Base-by-base conservation (phyloP, 1,140 invertebrate genomes). In the Piezodorus guildinii region DNA sequence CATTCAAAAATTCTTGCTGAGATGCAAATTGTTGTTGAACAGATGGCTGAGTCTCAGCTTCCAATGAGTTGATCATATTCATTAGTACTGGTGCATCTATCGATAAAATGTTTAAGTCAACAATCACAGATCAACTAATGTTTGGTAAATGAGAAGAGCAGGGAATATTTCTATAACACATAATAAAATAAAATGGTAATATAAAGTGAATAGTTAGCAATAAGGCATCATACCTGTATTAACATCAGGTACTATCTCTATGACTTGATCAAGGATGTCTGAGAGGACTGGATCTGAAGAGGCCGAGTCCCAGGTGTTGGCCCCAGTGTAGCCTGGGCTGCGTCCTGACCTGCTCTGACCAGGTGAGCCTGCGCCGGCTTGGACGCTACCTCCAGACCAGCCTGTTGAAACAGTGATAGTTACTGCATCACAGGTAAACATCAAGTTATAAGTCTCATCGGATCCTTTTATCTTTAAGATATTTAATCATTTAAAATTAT, bases 241-340 rank as follows among this genome's bases (percentile, higher is more conserved):
- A 68, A 77, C 77, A 65, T 86, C 85, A 60, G 84, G 80, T 64
- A 84, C 83, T 67, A 89, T 82, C 59, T 91, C 87, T 69, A 91
- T 88, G 49, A 92, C 84, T 74, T 88, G 84, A 77, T 92, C 89
- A 66, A 94, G 72, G 69, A 94, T 84, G 68, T 87, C 85, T 5
- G 88, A 90, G 39, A 92, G 75, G 65, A 85, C 77, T 16, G 84
- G 82, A 76, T 92, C 90, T 58, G 80, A 79, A 60, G 68, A 65
- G 8, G 19, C 46, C 1, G 52, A 56, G 6, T 56, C 52, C 52
- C 43, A 61, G 39, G 23, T 66, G 46, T 62, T 43, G 12, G 17
- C 30, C 39, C 60, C 52, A 59, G 58, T 2, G 15, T 56, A 56
- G 12, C 52, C 52, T 16, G 52, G 65, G 67, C 14, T 70, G 68